Conservation (phyloP, 2,113 vertebrate genomes). For the Pagrus major region DNA sequence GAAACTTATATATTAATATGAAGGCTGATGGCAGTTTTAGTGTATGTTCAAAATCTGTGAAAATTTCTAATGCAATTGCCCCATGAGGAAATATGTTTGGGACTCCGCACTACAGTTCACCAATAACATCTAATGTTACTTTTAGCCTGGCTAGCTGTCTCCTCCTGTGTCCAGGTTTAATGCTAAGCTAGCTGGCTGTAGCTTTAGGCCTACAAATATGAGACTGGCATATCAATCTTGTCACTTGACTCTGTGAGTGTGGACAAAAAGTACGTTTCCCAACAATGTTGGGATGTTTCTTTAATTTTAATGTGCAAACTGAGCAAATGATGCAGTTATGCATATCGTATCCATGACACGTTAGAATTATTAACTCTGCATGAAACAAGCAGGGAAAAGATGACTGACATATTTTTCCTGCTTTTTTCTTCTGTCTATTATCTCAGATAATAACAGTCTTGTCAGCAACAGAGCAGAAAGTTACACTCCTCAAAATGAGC, state of each 20-base stretch:
- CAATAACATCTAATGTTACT: background rate
- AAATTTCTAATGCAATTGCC: too few species aligned
- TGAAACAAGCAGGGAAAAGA: slow-evolving; percentile 47
- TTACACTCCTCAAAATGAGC: slow-evolving; percentile 65
- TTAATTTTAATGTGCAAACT: background rate
- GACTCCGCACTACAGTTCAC: background rate
- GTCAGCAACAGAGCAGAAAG: slow-evolving; percentile 78
- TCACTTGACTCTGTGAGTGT: background rate
- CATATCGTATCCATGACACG: background rate
- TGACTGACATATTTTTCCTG: slow-evolving; percentile 57
- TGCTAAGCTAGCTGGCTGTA: background rate
- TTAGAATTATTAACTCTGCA: slow-evolving; percentile 44
- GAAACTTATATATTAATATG: background rate
- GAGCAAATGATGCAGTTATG: slow-evolving; percentile 37
- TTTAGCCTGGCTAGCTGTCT: background rate
- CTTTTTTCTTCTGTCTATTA: slow-evolving; percentile 43
- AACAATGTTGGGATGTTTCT: background rate
- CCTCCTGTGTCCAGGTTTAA: background rate
- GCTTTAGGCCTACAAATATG: background rate
- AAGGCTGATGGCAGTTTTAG: background rate
- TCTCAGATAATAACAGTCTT: slow-evolving; percentile 71
- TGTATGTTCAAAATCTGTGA: background rate
- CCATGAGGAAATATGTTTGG: background rate
- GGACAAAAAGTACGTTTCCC: background rate
- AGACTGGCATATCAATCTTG: background rate